A percentile compares a stretch with the other conserved stretches of the same genome.
phyloP scores from a whole-genome alignment of 2,113 vertebrate genomes.

The Hippocampus abdominalis region DNA sequence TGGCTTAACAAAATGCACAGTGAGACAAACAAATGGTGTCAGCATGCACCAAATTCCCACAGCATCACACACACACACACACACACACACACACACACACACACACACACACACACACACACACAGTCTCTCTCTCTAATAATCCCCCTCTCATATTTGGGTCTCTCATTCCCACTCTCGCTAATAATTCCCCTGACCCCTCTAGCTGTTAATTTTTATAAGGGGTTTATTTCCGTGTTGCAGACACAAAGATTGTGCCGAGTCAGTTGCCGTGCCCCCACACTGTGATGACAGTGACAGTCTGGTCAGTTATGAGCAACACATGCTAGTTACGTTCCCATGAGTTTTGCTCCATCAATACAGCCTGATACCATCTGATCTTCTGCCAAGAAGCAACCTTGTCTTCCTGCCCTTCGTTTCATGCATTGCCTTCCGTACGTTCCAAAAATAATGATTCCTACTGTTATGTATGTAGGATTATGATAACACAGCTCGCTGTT shows the following conservation, averaged over 20 bases:
- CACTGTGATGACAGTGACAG: slow-evolving; percentile 44
- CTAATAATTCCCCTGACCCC: slow-evolving; percentile 51
- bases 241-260: slow-evolving; percentile 42
- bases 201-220: slow-evolving; percentile 59
- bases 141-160: slow-evolving; percentile 49
- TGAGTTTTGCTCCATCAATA: slow-evolving; percentile 37
- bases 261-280: slow-evolving; percentile 48
- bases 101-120: too few relatives aligned
- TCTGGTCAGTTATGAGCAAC: slow-evolving; percentile 46
- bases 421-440: slow-evolving; percentile 19
- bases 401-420: slow-evolving; percentile 29
- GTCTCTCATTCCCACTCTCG: slow-evolving; percentile 38
- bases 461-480: slow-evolving; percentile 61
- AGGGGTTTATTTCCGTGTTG: slow-evolving; percentile 52
- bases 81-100: slow-evolving; percentile 13
- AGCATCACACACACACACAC: slow-evolving; percentile 12
- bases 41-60: slow-evolving; percentile 48
- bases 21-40: slow-evolving; percentile 62
- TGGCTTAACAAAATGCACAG: slow-evolving; percentile 63
- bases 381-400: slow-evolving; percentile 33
- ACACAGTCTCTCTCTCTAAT: slow-evolving; percentile 26
- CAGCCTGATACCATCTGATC: slow-evolving; percentile 49
- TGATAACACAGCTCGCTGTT: slow-evolving; percentile 61
- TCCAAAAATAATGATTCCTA: slow-evolving; percentile 46
- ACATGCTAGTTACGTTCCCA: slow-evolving; percentile 17